Evolutionary conservation across 2,888 invertebrate genomes (phyloP), one percentile per base, ranked within the genome.

Genomic region (Eupithecia inturbata): DNA sequence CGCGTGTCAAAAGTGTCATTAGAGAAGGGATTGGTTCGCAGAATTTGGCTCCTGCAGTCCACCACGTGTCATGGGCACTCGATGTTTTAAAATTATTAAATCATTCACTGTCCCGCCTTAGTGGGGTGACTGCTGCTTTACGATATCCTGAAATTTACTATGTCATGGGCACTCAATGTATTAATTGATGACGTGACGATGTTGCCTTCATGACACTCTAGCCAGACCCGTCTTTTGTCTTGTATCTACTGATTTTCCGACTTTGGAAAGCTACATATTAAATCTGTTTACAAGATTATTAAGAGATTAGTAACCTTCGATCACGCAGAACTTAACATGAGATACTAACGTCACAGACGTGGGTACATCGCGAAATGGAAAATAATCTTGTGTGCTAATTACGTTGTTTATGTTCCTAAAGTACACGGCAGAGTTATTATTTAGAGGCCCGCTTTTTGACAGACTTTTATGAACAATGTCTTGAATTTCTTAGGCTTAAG

Each of bases 261-360:
- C 4, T 22, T 64, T 22, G 33, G 26, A 66, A 66, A 66, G 26
- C 39, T 4, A 63, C 22, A 1, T 12, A 33, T 19, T n/a, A n/a
- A 26, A 39, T 39, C 64, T 36, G 22, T 39, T 36, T 26, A 36
- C 66, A 41, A 66, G 66, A 26, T 39, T 2, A 39, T 66, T 26
- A n/a, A 7, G 39, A 66, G 66, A 39, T 64, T n/a, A 63, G 64
- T 36, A 36, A 64, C n/a, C 26, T 14, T 39, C 36, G 33, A 73
- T 64, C 76, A 74, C 72, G 69, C 67, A 12, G 7, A 1, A 53
- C 16, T n/a, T 26, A 53, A 9, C 77, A 73, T 77, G 77, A 5
- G 22, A 26, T 14, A 22, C 12, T n/a, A 36, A 64, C 66, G 66
- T 66, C 66, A 66, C 39, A 26, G 14, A 26, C 36, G 36, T 39